Evolutionary conservation across 1,140 invertebrate species (phyloP).

Genomic region (Eurytemora carolleeae): DNA sequence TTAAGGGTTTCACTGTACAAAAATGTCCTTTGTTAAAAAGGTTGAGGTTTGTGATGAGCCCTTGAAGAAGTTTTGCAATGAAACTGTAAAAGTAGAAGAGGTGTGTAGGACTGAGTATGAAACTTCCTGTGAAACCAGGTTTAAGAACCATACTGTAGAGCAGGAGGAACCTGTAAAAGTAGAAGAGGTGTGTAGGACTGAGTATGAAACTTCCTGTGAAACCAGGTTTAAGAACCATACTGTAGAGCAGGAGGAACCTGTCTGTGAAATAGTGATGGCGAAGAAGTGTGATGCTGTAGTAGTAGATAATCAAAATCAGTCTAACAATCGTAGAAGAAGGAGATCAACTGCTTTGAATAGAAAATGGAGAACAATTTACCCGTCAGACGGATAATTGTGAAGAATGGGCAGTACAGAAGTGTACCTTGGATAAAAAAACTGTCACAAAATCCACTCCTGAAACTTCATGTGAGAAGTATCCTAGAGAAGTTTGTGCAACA

Average conservation of each 20-base stretch:
- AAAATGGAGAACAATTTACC: no score
- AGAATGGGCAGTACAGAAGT: no score
- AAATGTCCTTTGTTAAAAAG: no score
- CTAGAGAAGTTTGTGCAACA: neutral
- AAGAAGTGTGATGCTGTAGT: conserved; percentile 5
- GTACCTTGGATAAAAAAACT: neutral
- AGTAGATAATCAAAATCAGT: neutral
- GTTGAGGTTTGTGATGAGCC: no score
- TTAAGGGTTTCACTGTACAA: no score
- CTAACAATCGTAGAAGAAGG: neutral
- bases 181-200: no score
- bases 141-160: neutral
- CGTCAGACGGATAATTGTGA: no score
- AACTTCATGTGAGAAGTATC: neutral
- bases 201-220: no score
- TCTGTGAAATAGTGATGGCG: neutral
- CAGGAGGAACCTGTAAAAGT: neutral
- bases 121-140: no score
- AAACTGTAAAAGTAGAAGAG: neutral
- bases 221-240: no score
- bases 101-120: no score
- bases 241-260: conserved; percentile 12
- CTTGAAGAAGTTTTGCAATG: neutral
- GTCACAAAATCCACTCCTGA: neutral
- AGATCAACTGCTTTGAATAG: no score